Percentiles rank a stretch among this genome's conserved stretches.
Conservation (phyloP, 2,797 vertebrate species). For the Ibycter americanus region DNA sequence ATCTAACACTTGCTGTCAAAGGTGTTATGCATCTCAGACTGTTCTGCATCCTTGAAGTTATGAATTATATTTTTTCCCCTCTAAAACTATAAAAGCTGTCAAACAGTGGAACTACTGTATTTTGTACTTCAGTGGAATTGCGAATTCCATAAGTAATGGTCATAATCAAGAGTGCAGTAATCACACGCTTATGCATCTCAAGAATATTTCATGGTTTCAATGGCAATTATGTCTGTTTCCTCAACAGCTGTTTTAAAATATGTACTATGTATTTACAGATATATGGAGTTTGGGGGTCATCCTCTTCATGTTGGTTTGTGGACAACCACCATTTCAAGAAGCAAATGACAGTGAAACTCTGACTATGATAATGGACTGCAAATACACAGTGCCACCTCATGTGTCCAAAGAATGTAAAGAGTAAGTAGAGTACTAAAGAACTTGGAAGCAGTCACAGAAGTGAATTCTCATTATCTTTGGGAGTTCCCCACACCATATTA, state of each 20-base stretch:
- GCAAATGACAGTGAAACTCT: conserved; percentile 98
- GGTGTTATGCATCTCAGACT: neutral
- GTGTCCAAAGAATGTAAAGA: conserved; percentile 91
- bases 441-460: neutral
- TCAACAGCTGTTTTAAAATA: neutral
- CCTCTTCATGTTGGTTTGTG: conserved; percentile 87
- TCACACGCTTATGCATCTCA: neutral
- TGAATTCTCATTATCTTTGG: neutral
- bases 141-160: neutral
- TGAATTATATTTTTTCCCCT: neutral
- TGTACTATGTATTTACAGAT: conserved; percentile 68
- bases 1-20: neutral
- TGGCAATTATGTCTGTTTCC: neutral
- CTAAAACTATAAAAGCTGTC: neutral
- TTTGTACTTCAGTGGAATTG: neutral
- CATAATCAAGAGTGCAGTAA: neutral
- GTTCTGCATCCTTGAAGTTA: neutral
- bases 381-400: conserved; percentile 89
- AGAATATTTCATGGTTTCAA: neutral
- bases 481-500: neutral
- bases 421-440: conserved; percentile 79
- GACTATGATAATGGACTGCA: conserved; percentile 99
- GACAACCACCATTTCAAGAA: conserved; percentile 96
- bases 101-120: neutral
- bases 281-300: conserved; percentile 87